Conservation (phyloP, 2,113 vertebrate genomes). For the Oxyura jamaicensis region DNA sequence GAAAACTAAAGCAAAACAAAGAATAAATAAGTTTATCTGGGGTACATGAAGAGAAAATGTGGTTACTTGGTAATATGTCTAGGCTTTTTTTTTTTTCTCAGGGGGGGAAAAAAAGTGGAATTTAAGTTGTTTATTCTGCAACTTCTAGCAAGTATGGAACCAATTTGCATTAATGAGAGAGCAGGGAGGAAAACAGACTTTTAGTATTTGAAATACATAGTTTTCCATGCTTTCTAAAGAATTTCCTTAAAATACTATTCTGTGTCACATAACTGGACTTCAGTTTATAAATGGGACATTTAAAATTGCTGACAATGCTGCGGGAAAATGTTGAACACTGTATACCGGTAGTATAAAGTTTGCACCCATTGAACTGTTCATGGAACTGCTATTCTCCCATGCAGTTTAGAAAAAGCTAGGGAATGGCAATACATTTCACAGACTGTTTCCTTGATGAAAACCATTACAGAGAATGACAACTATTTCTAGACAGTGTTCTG, state of each 20-base stretch:
- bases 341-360: neutral
- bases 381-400: neutral
- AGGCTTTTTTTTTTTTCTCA: neutral
- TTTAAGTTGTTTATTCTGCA: neutral
- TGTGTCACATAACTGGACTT: accelerated
- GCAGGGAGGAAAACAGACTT: accelerated
- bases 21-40: neutral
- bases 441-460: neutral
- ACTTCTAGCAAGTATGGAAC: neutral
- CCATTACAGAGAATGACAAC: neutral
- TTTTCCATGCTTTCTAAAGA: neutral
- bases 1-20: neutral
- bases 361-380: neutral
- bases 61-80: neutral
- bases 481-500: neutral
- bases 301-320: neutral
- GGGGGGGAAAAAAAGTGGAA: neutral
- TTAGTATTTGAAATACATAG: neutral
- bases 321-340: neutral
- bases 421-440: neutral
- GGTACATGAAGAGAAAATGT: neutral
- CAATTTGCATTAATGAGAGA: neutral
- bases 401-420: neutral
- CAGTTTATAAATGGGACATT: neutral
- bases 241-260: neutral